Conservation (phyloP, 2,113 vertebrate species). For the Lepus americanus region DNA sequence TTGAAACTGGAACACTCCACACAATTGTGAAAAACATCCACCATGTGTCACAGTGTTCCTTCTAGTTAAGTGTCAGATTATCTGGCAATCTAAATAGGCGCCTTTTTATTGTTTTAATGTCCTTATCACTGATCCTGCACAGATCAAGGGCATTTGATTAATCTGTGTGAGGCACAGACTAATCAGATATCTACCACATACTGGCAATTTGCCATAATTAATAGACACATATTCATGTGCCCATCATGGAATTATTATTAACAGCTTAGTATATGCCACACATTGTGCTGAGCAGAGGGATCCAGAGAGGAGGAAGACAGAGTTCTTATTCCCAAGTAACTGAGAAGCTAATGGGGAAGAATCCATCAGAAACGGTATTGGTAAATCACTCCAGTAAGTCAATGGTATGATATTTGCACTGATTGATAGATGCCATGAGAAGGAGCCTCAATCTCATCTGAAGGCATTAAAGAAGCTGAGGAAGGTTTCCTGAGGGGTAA, state of each 20-base stretch:
- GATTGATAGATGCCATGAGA: background rate
- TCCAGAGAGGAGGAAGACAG: background rate
- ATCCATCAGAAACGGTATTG: background rate
- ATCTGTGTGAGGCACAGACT: background rate
- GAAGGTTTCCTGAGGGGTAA: background rate
- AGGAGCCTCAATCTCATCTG: background rate
- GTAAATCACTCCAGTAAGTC: background rate
- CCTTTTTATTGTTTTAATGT: constrained; percentile 65
- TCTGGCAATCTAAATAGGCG: constrained; percentile 68
- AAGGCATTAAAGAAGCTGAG: background rate
- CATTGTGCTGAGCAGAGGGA: background rate
- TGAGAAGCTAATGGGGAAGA: background rate
- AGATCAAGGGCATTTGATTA: constrained; percentile 7
- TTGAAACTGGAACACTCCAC: constrained; percentile 82
- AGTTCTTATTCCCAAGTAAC: background rate
- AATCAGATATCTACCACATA: background rate
- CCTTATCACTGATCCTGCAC: background rate
- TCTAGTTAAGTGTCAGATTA: constrained; percentile 76
- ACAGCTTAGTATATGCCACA: background rate
- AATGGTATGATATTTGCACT: background rate
- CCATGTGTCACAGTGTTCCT: constrained; percentile 85
- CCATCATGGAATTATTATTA: background rate
- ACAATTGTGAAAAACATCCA: constrained; percentile 84
- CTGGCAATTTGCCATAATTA: background rate
- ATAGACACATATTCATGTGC: background rate